Base-by-base conservation (phyloP, 2,888 invertebrate genomes). In the Monopis laevigella region DNA sequence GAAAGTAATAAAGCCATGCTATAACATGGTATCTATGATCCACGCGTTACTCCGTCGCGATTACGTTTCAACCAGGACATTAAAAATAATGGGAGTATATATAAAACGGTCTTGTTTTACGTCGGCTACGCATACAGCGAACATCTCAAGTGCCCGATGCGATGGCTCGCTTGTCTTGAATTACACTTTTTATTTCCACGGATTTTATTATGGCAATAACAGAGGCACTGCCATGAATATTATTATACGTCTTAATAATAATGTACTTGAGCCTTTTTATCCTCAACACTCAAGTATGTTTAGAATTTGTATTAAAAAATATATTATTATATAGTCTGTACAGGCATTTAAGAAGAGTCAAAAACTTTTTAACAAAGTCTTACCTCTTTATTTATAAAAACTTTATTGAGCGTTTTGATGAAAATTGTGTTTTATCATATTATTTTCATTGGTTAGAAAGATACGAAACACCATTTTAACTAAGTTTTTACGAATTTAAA, bases 141-240 rank as follows among this genome's bases (percentile, higher is more conserved):
- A 52, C 53, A 48, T 46, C 44, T 54, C 55, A 60, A 62, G 58
- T 55, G 54, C 53, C 53, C 53, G 54, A 58, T 58, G 54, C 56
- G 58, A 18, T 26, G 59, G 64, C 62, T 60, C 58, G 62, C 58
- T 67, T 58, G 59, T 62, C 58, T 65, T 61, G 63, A 69, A 71
- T 72, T 63, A 59, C 65, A 55, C 55, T 66, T 70, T 68, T 71
- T 71, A 71, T 66, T 70, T 66, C 58, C 54, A 45, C 57, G 55
- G 62, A 60, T 65, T 72, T 72, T 72, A 72, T 66, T 68, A 69
- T 58, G 60, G 67, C 59, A 67, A 68, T 70, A 72, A 71, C 58
- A 53, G 45, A 54, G 55, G 55, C 57, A 59, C 51, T 56, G 54
- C 56, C 54, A 58, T 62, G 60, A 64, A 65, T 68, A 64, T 29